Conservation (phyloP, 1,140 invertebrate genomes). For the Amyelois transitella region DNA sequence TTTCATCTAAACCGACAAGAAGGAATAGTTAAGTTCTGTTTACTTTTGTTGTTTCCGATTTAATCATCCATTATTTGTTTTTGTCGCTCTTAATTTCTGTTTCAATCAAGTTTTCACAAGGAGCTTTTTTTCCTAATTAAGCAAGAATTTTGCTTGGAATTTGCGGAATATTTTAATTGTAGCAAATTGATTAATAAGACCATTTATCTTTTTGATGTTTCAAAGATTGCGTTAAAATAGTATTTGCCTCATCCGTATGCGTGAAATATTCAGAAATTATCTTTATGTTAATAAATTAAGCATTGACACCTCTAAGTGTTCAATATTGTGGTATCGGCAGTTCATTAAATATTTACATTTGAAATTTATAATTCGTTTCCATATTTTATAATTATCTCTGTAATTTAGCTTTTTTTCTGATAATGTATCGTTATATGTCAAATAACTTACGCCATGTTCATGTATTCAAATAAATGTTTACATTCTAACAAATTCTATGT, state of each 20-base stretch:
- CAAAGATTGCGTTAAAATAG: neutral
- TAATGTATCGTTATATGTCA: too few species aligned
- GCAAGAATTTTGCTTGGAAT: too few species aligned
- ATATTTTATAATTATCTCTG: too few species aligned
- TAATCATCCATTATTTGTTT: neutral
- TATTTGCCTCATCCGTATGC: neutral
- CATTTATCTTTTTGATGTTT: neutral
- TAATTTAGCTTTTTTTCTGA: too few species aligned
- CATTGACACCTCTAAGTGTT: neutral
- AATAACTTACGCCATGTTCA: neutral
- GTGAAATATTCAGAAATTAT: neutral
- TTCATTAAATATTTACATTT: too few species aligned
- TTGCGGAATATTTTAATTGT: too few species aligned
- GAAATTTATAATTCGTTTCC: too few species aligned
- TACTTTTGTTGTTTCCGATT: neutral
- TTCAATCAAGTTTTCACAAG: too few species aligned
- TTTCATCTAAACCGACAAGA: neutral
- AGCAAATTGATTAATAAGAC: neutral
- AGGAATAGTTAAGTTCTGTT: neutral
- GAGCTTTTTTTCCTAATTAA: neutral
- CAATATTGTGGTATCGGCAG: too few species aligned
- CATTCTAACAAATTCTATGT: slow-evolving; percentile 46
- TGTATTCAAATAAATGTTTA: neutral
- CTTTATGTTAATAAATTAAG: neutral
- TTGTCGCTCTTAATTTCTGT: neutral